Percentiles rank a stretch among this genome's conserved stretches.
Conservation (phyloP, 2,797 vertebrate genomes). For the Pelochelys cantorii region DNA sequence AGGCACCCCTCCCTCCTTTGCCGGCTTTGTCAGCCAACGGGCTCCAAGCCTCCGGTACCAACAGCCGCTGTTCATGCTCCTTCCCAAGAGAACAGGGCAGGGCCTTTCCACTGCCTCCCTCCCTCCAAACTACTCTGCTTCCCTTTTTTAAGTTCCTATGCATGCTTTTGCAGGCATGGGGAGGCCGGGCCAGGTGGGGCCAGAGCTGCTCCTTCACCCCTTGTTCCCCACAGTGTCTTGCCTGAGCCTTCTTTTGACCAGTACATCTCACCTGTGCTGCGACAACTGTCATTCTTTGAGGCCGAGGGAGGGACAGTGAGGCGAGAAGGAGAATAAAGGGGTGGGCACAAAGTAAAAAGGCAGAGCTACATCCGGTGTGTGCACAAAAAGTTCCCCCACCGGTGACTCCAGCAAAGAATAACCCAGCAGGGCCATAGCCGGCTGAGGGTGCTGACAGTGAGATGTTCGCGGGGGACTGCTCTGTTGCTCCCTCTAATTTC, state of each 20-base stretch:
- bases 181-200: background rate
- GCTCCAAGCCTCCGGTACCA: background rate
- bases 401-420: accelerated
- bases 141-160: background rate
- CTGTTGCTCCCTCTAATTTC: background rate
- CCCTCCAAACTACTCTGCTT: background rate
- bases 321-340: background rate
- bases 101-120: background rate
- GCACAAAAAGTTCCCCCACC: accelerated
- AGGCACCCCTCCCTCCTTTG: background rate
- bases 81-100: background rate
- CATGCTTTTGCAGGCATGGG: background rate
- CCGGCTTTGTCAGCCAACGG: background rate
- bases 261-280: background rate
- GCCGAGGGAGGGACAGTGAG: background rate
- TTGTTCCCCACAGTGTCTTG: background rate
- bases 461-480: background rate
- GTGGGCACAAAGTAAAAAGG: too few species aligned
- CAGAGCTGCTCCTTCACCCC: background rate
- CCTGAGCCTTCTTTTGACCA: background rate
- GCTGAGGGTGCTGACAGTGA: background rate
- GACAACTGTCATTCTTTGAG: background rate
- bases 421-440: accelerated
- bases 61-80: background rate
- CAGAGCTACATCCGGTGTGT: accelerated